Conservation (phyloP, 2,888 invertebrate genomes). For the Noctua janthina region DNA sequence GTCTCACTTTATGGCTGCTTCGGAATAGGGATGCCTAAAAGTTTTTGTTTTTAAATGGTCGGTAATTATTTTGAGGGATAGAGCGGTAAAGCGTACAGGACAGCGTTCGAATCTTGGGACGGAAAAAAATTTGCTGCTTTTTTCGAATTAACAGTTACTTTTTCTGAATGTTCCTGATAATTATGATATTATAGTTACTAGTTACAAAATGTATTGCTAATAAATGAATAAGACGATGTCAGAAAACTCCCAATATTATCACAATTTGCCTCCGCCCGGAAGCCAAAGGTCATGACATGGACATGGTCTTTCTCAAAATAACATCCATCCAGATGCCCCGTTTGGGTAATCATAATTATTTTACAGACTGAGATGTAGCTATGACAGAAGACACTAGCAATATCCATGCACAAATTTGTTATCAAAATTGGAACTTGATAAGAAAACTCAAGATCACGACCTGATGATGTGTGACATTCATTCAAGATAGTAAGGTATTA, state of each 20-base stretch:
- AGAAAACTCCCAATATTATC: neutral
- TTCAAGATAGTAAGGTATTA: neutral
- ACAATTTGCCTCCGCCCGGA: neutral
- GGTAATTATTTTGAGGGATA: slow-evolving; percentile 16
- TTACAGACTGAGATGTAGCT: neutral
- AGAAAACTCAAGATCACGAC: neutral
- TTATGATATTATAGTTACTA: neutral
- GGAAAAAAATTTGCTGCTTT: neutral
- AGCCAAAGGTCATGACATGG: too few relatives aligned
- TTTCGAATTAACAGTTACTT: neutral
- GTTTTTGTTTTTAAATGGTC: slow-evolving; percentile 33
- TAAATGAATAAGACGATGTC: neutral
- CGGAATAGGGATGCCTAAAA: slow-evolving; percentile 77
- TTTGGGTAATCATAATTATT: neutral
- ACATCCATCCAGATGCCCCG: too few relatives aligned
- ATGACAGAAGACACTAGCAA: neutral
- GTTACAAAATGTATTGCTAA: neutral
- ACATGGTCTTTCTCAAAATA: neutral
- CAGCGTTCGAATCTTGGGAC: slow-evolving; percentile 15
- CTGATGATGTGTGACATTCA: neutral
- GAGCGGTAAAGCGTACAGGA: neutral
- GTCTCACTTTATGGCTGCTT: slow-evolving; percentile 82
- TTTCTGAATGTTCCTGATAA: neutral
- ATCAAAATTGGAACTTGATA: neutral
- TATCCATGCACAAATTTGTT: neutral